phyloP scores from a whole-genome alignment of 2,888 invertebrate genomes.

The Tubulanus polymorphus region DNA sequence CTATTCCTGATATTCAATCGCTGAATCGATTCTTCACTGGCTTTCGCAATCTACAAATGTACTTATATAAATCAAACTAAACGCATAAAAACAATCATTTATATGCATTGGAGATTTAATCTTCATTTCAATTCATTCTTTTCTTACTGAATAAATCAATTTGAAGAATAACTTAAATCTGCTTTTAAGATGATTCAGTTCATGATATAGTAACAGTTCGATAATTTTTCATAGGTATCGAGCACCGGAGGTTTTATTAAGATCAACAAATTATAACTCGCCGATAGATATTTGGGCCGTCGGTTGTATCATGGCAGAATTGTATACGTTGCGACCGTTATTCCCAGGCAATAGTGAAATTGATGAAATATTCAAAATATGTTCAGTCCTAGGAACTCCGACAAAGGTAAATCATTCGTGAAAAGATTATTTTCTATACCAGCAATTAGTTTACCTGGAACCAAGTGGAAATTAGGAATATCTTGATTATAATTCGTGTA shows the following conservation, averaged over 20 bases:
- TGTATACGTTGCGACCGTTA: conserved; percentile 89
- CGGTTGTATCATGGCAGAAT: conserved; percentile 95
- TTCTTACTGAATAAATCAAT: too few relatives aligned
- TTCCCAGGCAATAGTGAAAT: conserved; percentile 97
- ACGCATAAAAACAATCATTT: too few relatives aligned
- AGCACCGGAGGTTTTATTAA: conserved; percentile 89
- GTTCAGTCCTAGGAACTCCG: conserved; percentile 88
- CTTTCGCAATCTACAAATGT: too few relatives aligned
- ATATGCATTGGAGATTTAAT: too few relatives aligned
- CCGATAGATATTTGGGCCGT: conserved; percentile 98
- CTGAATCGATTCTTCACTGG: too few relatives aligned
- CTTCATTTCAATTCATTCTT: too few relatives aligned
- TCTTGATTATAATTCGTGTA: conserved; percentile 46
- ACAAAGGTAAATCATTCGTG: conserved; percentile 73
- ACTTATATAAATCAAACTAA: too few relatives aligned
- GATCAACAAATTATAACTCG: conserved; percentile 92
- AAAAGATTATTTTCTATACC: not conserved
- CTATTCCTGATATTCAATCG: too few relatives aligned
- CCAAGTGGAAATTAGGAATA: not conserved
- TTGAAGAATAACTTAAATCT: too few relatives aligned
- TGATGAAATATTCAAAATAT: conserved; percentile 92
- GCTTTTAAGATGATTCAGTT: too few relatives aligned
- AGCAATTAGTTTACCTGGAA: not conserved
- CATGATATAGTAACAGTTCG: too few relatives aligned
- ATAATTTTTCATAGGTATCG: conserved; percentile 66